These are phyloP conservation scores for Elephantulus edwardii DNA, from an alignment of 2,113 vertebrate species.

Conservation along the genomic window DNA sequence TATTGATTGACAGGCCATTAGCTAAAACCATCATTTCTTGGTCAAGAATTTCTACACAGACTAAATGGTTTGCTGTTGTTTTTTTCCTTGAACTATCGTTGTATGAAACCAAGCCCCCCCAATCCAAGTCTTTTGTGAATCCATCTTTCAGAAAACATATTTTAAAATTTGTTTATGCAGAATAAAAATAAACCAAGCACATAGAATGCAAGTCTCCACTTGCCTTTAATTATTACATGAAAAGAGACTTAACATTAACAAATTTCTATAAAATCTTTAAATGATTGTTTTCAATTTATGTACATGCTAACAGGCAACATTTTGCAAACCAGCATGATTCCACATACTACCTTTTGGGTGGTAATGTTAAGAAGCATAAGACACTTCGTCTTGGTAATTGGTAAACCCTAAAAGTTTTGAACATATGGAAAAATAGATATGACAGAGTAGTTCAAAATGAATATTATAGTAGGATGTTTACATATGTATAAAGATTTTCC, in stretches of 20 bases:
- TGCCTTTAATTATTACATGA: not conserved
- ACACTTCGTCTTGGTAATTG: not conserved
- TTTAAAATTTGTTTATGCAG: slow-evolving; percentile 10
- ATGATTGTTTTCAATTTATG: not conserved
- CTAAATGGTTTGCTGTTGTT: not conserved
- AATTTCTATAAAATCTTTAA: not conserved
- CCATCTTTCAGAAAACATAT: not conserved
- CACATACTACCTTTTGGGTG: not conserved
- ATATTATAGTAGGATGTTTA: not conserved
- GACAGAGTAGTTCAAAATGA: not conserved
- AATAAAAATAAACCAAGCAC: not conserved
- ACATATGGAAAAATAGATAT: not conserved
- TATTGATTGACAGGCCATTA: not conserved
- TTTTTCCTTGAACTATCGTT: not conserved
- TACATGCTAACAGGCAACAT: not conserved
- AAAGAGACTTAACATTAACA: not conserved
- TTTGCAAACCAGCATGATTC: not conserved
- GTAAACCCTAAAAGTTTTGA: not conserved
- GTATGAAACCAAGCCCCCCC: not conserved
- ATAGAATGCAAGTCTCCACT: not conserved
- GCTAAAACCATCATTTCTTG: not conserved
- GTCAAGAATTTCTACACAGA: not conserved
- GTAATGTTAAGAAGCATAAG: not conserved
- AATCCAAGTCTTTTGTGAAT: not conserved
- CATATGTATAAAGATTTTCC: not conserved